Conservation (phyloP, 2,888 invertebrate species). For the Archaeoteleia sp. region DNA sequence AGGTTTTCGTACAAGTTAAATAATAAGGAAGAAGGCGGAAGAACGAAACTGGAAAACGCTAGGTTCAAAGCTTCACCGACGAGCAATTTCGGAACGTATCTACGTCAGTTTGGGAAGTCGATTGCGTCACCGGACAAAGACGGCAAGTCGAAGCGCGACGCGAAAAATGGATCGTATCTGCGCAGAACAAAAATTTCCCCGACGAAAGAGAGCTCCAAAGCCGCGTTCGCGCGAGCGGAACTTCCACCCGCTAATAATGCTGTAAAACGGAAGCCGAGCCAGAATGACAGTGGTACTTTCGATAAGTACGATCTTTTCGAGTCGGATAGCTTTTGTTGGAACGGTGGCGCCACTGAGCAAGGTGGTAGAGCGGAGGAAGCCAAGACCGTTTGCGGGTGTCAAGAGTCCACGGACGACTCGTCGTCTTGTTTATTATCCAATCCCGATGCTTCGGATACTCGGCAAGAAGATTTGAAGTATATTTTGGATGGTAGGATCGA, state of each 20-base stretch:
- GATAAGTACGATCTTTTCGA: conserved; percentile 55
- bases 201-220: conserved; percentile 69
- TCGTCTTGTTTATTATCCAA: conserved; percentile 12
- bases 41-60: conserved; percentile 30
- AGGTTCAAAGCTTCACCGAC: conserved; percentile 58
- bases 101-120: conserved; percentile 69
- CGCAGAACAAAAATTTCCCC: conserved; percentile 72
- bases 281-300: conserved; percentile 52
- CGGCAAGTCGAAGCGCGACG: conserved; percentile 44
- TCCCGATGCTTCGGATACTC: conserved; percentile 1
- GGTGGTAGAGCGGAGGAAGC: not conserved
- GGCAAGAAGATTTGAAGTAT: conserved; percentile 35
- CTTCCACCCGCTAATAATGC: conserved; percentile 9
- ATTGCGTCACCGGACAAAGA: conserved; percentile 55
- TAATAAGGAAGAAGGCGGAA: conserved; percentile 48
- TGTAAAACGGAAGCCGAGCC: not conserved
- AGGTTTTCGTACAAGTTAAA: conserved; percentile 63
- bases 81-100: conserved; percentile 67
- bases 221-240: conserved; percentile 60
- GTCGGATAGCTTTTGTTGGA: conserved; percentile 62
- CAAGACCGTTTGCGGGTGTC: conserved; percentile 21
- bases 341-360: conserved; percentile 39
- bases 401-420: conserved; percentile 6
- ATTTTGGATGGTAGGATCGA: conserved; percentile 50
- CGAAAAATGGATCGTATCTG: conserved; percentile 64